A percentile compares a stretch with the other conserved stretches of the same genome.
Conservation (phyloP, 2,797 vertebrate species). For the Phoebastria nigripes region DNA sequence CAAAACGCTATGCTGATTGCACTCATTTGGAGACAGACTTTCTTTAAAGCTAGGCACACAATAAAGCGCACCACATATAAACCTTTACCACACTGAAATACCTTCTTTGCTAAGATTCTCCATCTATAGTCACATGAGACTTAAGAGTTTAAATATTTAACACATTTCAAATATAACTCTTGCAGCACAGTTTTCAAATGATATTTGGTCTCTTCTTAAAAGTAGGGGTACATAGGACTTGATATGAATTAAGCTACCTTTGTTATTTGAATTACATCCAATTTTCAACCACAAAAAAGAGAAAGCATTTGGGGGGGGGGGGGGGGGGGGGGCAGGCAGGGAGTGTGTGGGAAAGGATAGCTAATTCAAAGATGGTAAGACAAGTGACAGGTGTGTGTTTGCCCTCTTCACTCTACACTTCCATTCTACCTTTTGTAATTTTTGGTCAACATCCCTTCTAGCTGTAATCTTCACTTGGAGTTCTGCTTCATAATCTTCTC, state of each 20-base stretch:
- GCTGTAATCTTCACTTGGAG: conserved; percentile 93
- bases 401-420: neutral
- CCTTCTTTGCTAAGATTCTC: neutral
- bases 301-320: neutral
- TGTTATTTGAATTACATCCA: neutral
- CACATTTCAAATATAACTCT: neutral
- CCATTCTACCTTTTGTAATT: conserved; percentile 86
- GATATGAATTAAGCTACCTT: neutral
- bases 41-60: neutral
- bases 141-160: neutral
- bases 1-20: neutral
- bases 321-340: neutral
- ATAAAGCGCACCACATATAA: neutral
- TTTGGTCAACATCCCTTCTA: conserved; percentile 82
- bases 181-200: neutral
- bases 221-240: neutral
- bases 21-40: neutral
- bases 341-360: neutral
- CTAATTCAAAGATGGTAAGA: neutral
- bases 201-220: neutral
- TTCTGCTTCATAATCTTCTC: conserved; percentile 90
- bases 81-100: neutral
- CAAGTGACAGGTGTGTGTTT: neutral
- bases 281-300: neutral
- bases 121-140: neutral